Evolutionary conservation across 1,140 invertebrate genomes (phyloP).

Genomic region (Phymorhynchus buccinoides): DNA sequence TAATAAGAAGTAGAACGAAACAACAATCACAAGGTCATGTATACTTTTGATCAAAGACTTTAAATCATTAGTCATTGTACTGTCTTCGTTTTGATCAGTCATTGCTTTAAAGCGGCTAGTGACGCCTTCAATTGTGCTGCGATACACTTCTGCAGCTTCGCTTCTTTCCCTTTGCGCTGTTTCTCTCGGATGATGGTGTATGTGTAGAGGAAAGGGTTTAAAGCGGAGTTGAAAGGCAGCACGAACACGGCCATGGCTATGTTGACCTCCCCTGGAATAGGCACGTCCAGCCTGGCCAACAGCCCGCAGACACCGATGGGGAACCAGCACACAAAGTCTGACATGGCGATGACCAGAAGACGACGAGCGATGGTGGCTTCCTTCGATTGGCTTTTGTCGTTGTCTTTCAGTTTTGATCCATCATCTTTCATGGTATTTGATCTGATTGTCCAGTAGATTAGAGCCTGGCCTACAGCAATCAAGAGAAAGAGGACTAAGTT

Average conservation of each 20-base stretch:
- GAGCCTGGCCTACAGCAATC: slow-evolving; percentile 15
- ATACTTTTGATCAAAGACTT: too few relatives aligned
- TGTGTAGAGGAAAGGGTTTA: slow-evolving; percentile 15
- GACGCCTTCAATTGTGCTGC: not conserved
- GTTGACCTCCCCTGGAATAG: slow-evolving; percentile 10
- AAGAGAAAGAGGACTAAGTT: slow-evolving; percentile 17
- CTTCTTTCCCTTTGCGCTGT: not conserved
- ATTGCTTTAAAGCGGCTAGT: not conserved
- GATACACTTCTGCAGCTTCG: not conserved
- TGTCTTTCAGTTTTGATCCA: not conserved
- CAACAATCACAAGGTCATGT: too few relatives aligned
- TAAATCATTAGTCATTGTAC: too few relatives aligned
- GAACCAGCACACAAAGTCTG: slow-evolving; percentile 27
- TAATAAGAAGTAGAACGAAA: too few relatives aligned
- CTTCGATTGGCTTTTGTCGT: not conserved
- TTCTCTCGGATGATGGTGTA: not conserved
- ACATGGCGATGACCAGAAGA: not conserved
- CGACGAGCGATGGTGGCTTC: not conserved
- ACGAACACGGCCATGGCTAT: too few relatives aligned
- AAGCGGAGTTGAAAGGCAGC: not conserved
- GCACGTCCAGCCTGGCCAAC: not conserved
- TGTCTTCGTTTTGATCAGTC: too few relatives aligned
- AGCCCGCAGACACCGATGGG: slow-evolving; percentile 3
- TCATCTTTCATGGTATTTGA: not conserved
- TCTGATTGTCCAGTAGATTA: not conserved